phyloP scores from a whole-genome alignment of 2,888 invertebrate species.

The Lycophotia porphyrea region DNA sequence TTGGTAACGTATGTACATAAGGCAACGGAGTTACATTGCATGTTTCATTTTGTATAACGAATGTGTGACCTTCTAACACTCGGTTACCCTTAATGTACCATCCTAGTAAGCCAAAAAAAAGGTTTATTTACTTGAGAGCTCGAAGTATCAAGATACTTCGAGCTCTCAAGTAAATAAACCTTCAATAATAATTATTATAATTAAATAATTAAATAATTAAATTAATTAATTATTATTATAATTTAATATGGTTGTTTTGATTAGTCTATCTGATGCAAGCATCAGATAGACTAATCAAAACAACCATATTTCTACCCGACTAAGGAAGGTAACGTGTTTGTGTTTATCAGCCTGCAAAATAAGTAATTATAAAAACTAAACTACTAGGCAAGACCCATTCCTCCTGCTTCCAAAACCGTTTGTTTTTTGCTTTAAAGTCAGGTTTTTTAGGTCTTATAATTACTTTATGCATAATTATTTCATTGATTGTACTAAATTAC shows the following conservation, averaged over 20 bases:
- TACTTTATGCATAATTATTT: neutral
- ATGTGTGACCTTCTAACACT: conserved; percentile 17
- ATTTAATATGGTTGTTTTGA: too few species aligned
- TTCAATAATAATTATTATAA: too few species aligned
- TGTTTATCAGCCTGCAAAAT: neutral
- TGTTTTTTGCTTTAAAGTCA: too few species aligned
- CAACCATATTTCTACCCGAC: neutral
- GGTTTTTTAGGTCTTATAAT: neutral
- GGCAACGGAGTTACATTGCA: conserved; percentile 23
- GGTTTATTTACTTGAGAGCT: neutral
- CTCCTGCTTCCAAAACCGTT: too few species aligned
- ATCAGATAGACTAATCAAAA: neutral
- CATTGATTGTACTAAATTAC: neutral
- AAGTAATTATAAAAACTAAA: too few species aligned
- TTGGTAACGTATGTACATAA: conserved; percentile 21
- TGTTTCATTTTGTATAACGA: conserved; percentile 15
- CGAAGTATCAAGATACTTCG: too few species aligned
- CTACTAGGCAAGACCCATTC: too few species aligned
- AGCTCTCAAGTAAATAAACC: too few species aligned
- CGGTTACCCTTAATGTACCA: conserved; percentile 9
- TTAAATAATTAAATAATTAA: too few species aligned
- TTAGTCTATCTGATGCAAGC: too few species aligned
- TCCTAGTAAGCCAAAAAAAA: neutral
- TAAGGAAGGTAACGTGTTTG: too few species aligned
- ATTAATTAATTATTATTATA: too few species aligned